phyloP scores from a whole-genome alignment of 2,113 vertebrate genomes.

The Lagopus leucura region DNA sequence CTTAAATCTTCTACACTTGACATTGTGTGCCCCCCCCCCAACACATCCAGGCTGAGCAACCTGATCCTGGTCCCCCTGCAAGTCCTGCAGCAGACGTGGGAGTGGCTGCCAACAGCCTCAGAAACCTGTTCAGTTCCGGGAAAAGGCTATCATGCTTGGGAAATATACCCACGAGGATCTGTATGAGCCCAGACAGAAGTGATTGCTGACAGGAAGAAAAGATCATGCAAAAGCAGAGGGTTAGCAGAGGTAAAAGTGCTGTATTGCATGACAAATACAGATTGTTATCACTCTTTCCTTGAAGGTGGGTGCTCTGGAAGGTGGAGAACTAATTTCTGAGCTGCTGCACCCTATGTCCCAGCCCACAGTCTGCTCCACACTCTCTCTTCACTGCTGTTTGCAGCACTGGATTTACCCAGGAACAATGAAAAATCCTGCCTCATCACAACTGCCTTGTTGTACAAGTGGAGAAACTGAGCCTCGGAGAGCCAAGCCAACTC shows the following conservation, averaged over 20 bases:
- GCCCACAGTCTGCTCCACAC: not conserved
- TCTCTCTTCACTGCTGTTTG: not conserved
- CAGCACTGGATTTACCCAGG: not conserved
- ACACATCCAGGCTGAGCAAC: fast-evolving
- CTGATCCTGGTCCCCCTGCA: fast-evolving
- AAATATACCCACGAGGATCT: not conserved
- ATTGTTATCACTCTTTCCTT: not conserved
- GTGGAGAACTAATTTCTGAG: not conserved
- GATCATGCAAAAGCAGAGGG: not conserved
- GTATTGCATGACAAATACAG: not conserved
- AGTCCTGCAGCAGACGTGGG: not conserved
- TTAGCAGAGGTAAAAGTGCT: not conserved
- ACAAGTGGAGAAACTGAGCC: constrained; percentile 14
- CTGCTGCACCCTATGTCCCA: not conserved
- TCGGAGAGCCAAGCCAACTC: not conserved
- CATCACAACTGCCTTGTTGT: not conserved
- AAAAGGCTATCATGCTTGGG: not conserved
- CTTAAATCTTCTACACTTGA: not conserved
- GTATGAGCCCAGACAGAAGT: not conserved
- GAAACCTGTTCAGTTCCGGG: not conserved
- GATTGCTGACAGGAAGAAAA: not conserved
- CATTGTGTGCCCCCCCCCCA: not conserved
- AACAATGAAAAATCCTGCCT: not conserved
- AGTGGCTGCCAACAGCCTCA: not conserved
- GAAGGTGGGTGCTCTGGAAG: not conserved